Evolutionary conservation across 2,113 vertebrate species (phyloP).

Genomic region (Pristiophorus japonicus): DNA sequence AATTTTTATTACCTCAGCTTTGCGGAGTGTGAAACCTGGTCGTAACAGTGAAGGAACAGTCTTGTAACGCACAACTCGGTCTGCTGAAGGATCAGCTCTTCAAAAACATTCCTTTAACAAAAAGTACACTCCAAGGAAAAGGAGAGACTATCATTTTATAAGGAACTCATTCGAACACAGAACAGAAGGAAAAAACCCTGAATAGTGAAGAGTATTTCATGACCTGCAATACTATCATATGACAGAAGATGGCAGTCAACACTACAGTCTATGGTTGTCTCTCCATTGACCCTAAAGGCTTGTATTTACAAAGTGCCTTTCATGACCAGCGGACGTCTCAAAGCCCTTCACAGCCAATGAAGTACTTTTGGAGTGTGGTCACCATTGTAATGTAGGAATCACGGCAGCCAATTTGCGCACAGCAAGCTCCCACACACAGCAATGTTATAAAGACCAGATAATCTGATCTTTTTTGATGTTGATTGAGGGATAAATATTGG

Average conservation of each 20-base stretch:
- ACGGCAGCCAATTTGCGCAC: too few species aligned
- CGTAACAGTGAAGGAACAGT: background rate
- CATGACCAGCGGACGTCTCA: too few species aligned
- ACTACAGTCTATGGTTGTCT: too few species aligned
- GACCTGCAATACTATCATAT: background rate
- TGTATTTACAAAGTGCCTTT: too few species aligned
- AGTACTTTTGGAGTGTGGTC: too few species aligned
- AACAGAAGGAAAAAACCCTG: background rate
- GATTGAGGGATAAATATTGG: too few species aligned
- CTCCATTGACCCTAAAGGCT: background rate
- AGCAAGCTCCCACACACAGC: too few species aligned
- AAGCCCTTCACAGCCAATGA: too few species aligned
- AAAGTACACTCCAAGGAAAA: background rate
- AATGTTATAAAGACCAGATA: too few species aligned
- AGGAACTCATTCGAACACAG: background rate
- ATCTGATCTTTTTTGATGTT: too few species aligned
- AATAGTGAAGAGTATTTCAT: background rate
- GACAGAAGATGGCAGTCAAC: slow-evolving; percentile 13
- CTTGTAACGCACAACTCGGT: background rate
- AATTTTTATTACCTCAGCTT: background rate
- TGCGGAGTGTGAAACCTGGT: background rate
- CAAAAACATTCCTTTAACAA: background rate
- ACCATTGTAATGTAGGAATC: too few species aligned
- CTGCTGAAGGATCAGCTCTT: background rate
- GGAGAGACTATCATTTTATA: background rate